Conservation (phyloP, 2,888 invertebrate species). For the Athalia rosae region DNA sequence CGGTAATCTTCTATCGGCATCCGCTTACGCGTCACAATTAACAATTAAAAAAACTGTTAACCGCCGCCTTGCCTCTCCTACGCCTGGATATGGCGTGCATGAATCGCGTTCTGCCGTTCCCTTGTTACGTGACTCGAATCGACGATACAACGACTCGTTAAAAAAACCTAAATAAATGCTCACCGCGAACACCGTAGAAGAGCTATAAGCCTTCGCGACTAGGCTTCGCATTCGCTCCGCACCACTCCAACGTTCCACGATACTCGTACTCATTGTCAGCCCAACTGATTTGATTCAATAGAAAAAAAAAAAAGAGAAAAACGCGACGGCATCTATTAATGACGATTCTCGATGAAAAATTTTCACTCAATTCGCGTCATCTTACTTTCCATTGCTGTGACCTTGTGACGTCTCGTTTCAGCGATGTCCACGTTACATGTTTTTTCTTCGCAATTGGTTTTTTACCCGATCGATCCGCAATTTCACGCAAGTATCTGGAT, state of each 20-base stretch:
- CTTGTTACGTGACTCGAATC: conserved; percentile 39
- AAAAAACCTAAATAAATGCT: conserved; percentile 17
- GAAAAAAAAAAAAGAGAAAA: too few species aligned
- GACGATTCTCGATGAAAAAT: too few species aligned
- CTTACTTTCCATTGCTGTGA: too few species aligned
- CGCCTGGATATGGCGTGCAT: conserved; percentile 22
- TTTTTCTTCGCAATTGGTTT: conserved; percentile 4
- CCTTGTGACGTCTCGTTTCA: too few species aligned
- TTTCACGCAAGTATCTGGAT: conserved; percentile 4
- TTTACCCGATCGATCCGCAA: conserved; percentile 5
- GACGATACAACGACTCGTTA: not conserved
- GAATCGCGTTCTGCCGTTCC: not conserved
- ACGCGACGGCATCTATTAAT: too few species aligned
- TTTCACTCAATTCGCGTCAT: too few species aligned
- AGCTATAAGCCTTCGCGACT: too few species aligned
- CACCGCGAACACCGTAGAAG: not conserved
- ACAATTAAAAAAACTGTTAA: conserved; percentile 55
- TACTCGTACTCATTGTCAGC: too few species aligned
- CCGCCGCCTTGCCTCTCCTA: conserved; percentile 50
- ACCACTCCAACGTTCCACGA: too few species aligned
- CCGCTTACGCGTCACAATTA: conserved; percentile 65
- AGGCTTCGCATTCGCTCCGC: too few species aligned
- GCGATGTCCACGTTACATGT: not conserved
- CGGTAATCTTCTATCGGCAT: conserved; percentile 55
- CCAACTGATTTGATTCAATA: too few species aligned